Evolutionary conservation across 2,113 vertebrate species (phyloP), one percentile per base, ranked within the genome.

Genomic region (Ornithorhynchus anatinus): DNA sequence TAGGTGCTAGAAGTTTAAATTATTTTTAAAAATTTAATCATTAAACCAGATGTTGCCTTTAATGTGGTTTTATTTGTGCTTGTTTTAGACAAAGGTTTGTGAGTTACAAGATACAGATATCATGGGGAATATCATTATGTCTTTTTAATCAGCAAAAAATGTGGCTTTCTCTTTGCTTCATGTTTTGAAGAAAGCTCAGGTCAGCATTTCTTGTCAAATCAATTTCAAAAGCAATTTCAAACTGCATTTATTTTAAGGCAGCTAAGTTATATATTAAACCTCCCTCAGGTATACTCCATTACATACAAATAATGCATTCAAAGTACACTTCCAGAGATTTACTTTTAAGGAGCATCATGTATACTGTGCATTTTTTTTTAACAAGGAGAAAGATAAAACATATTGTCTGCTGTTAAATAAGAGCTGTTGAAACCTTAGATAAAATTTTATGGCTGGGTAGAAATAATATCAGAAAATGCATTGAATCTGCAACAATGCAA

Each of bases 1-100:
- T 81, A 77, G 88, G 72, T 81, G 53, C 56, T 33, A 40, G 48
- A 51, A 79, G 42, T 89, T 86, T 84, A 66, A 66, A 35, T 48
- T 32, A 65, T 72, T 47, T 11, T 69, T 67, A 54, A 70, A 65
- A 51, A 7, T 12, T 35, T n/a, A n/a, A n/a, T n/a, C n/a, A n/a
- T 76, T 64, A 22, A 25, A 54, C 10, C 48, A 17, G 3, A 1
- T 39, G 58, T 36, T 45, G n/a, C 44, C 44, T 69, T 66, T 7
- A 64, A 23, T 58, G 3, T 35, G 37, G 33, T 66, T n/a, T n/a
- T 17, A 42, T 43, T 61, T 13, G 48, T 23, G 10, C 15, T 39
- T 69, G 5, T 54, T 45, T 33, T 51, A 37, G 33, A 74, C 12
- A 79, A 76, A 72, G 6, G 6, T 39, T 7, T 59, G 64, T 60